Base-by-base conservation (phyloP, 1,140 invertebrate species). In the Drosophila persimilis region DNA sequence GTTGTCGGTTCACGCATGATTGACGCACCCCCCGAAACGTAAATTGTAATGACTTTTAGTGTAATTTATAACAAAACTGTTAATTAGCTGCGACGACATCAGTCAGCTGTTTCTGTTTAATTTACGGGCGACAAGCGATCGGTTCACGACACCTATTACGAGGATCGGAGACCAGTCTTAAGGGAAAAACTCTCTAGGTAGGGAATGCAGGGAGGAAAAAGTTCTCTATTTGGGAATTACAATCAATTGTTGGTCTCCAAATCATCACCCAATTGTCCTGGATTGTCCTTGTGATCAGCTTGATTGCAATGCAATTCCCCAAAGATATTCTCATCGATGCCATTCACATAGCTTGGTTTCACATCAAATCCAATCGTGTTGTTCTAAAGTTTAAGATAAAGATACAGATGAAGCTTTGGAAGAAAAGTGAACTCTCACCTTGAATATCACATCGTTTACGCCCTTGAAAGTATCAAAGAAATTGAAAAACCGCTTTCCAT, bases 31-130 rank as follows among this genome's bases (percentile, higher is more conserved):
- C 39, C 50, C 52, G 43, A 48, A 48, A 35, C 35, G 35, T 39
- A 73, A 61, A 88, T 63, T 83, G 58, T 76, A 89, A 83, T 89
- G 84, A 65, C 71, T 79, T 73, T 76, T 51, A 50, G 50, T 77
- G 80, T 90, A 90, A 89, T 90, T 90, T 90, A 90, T 84, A 89
- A 89, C 85, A 84, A 90, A 89, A 84, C 83, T 89, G 89, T 90
- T 90, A 90, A 90, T 90, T 90, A 90, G 89, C 89, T 85, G 81
- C 75, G 73, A 89, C 89, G 90, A 88, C 83, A 88, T 88, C 73
- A 88, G 65, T 86, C 83, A 88, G 78, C 81, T 77, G 78, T 13
- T 39, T 13, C 35, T 39, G 50, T 64, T 59, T 71, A 83, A 86
- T 86, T 86, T 88, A 86, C 69, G 70, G 46, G 26, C 46, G 58